Conservation (phyloP, 2,113 vertebrate species). For the Myiozetetes cayanensis region DNA sequence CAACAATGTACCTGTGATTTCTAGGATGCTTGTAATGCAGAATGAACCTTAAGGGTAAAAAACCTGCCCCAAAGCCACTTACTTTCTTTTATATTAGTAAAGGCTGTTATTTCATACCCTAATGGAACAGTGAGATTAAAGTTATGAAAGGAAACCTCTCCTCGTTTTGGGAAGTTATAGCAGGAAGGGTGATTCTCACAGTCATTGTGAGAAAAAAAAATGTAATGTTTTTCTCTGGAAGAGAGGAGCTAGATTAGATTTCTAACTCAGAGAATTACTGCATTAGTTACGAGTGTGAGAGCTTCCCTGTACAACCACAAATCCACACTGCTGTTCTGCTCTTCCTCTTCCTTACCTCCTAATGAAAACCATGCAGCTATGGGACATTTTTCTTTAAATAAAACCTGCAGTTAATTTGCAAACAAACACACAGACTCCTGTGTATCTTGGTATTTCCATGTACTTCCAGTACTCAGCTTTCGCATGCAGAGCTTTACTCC, state of each 20-base stretch:
- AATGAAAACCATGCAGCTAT: neutral
- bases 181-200: neutral
- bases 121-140: neutral
- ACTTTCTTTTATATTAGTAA: neutral
- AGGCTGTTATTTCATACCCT: neutral
- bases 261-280: neutral
- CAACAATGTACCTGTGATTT: neutral
- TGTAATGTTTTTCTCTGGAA: neutral
- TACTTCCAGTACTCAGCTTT: neutral
- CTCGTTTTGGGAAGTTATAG: neutral
- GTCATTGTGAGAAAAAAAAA: neutral
- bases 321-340: neutral
- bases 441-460: neutral
- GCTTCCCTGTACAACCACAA: neutral
- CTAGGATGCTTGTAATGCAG: neutral
- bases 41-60: neutral
- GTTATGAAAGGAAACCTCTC: neutral
- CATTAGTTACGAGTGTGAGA: neutral
- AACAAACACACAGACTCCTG: neutral
- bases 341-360: neutral
- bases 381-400: neutral
- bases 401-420: neutral
- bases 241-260: neutral
- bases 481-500: neutral
- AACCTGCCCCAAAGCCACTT: neutral